phyloP scores from a whole-genome alignment of 1,140 invertebrate genomes.

The Saccostrea echinata region DNA sequence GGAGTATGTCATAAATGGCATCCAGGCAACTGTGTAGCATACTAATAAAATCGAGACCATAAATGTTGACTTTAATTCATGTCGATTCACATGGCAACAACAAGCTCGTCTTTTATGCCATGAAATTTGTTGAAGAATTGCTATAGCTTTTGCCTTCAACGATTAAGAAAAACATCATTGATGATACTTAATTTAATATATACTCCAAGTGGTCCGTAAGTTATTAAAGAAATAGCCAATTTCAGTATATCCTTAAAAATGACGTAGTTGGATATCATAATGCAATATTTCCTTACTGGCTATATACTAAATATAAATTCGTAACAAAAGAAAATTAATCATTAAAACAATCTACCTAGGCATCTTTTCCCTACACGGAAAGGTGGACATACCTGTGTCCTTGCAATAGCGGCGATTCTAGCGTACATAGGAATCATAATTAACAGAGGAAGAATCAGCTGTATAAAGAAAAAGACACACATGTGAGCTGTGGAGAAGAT shows the following conservation, averaged over 20 bases:
- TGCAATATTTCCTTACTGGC: too few species aligned
- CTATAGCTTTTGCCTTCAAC: conserved; percentile 51
- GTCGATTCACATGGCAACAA: conserved; percentile 31
- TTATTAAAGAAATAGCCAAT: too few species aligned
- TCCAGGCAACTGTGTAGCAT: conserved; percentile 55
- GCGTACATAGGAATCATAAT: conserved; percentile 58
- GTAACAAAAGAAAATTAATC: neutral
- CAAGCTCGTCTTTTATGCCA: neutral
- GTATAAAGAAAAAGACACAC: conserved; percentile 47
- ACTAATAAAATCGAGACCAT: conserved; percentile 58
- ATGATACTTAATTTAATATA: too few species aligned
- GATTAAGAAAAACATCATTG: neutral
- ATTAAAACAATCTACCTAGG: too few species aligned
- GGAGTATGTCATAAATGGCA: conserved; percentile 61
- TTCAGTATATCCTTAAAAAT: too few species aligned
- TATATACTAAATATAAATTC: too few species aligned
- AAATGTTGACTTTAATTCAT: conserved; percentile 57
- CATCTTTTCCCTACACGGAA: too few species aligned
- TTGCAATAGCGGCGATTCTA: conserved; percentile 56
- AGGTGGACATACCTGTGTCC: conserved; percentile 56
- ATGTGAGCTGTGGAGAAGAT: conserved; percentile 56
- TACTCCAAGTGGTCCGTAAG: too few species aligned
- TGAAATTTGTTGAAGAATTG: conserved; percentile 38
- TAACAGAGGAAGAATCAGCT: conserved; percentile 54
- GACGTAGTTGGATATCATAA: too few species aligned